Percentiles rank a stretch among this genome's conserved stretches.
Conservation (phyloP, 2,888 invertebrate species). For the Pegoplata infirma region DNA sequence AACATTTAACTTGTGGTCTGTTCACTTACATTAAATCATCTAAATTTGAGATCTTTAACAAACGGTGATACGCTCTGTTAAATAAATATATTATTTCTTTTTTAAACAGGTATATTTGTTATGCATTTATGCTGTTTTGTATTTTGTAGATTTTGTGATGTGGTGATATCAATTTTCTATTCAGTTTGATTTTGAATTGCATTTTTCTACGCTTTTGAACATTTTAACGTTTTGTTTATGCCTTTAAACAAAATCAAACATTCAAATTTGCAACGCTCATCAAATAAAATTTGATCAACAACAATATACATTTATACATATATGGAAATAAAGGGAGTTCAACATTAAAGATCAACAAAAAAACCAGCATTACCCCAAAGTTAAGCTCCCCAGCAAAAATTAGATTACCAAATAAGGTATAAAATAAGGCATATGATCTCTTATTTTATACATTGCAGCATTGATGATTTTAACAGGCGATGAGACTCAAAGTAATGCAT, state of each 20-base stretch:
- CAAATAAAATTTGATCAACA: conserved; percentile 24
- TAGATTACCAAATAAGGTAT: too few relatives aligned
- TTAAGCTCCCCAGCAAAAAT: too few relatives aligned
- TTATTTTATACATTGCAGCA: too few relatives aligned
- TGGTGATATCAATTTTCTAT: conserved; percentile 7
- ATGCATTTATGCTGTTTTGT: conserved; percentile 22
- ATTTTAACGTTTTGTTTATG: conserved; percentile 22
- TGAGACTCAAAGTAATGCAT: too few relatives aligned
- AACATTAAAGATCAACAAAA: too few relatives aligned
- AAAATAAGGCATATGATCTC: too few relatives aligned
- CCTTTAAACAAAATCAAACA: background rate
- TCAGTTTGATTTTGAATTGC: background rate
- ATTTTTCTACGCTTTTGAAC: background rate
- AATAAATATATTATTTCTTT: too few relatives aligned
- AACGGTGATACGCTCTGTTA: conserved; percentile 50
- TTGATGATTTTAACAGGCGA: too few relatives aligned
- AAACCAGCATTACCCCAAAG: too few relatives aligned
- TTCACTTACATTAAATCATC: conserved; percentile 18
- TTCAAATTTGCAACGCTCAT: conserved; percentile 42
- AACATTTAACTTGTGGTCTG: too few relatives aligned
- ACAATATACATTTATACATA: too few relatives aligned
- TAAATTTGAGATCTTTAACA: conserved; percentile 3
- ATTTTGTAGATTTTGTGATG: conserved; percentile 6
- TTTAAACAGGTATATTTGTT: conserved; percentile 36
- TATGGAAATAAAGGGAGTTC: background rate